A percentile compares a stretch with the other conserved stretches of the same genome.
These are phyloP conservation scores for Hoplodrina ambigua DNA, from an alignment of 2,888 invertebrate genomes.

Conservation along the genomic window DNA sequence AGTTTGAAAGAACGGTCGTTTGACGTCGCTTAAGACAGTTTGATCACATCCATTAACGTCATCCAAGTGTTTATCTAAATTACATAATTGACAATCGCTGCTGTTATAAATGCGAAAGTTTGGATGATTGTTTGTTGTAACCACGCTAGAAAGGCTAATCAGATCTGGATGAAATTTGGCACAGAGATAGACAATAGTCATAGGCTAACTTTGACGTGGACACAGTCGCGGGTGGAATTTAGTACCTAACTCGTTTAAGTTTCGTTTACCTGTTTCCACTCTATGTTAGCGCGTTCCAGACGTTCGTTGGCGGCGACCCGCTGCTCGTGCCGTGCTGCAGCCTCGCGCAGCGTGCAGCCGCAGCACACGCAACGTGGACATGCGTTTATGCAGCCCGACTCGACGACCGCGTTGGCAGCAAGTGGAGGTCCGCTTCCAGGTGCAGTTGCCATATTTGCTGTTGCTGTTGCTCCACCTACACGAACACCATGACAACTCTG, in stretches of 20 bases:
- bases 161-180: no score
- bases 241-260: background rate
- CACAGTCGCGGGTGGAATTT: no score
- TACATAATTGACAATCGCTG: no score
- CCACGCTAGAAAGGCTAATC: no score
- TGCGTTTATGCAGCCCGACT: constrained; percentile 67
- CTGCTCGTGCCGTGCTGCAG: constrained; percentile 95
- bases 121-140: no score
- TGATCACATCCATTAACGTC: no score
- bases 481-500: background rate
- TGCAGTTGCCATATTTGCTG: constrained; percentile 57
- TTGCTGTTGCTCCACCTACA: constrained; percentile 60
- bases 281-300: constrained; percentile 94
- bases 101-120: no score
- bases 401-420: constrained; percentile 27
- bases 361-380: constrained; percentile 83
- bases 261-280: constrained; percentile 93
- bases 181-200: no score
- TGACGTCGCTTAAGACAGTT: background rate
- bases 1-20: background rate
- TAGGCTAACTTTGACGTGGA: no score
- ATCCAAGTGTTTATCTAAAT: no score
- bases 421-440: constrained; percentile 43
- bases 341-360: constrained; percentile 92
- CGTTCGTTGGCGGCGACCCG: constrained; percentile 95